Evolutionary conservation across 2,797 vertebrate species (phyloP), one percentile per base, ranked within the genome.

Genomic region (Discoglossus pictus): DNA sequence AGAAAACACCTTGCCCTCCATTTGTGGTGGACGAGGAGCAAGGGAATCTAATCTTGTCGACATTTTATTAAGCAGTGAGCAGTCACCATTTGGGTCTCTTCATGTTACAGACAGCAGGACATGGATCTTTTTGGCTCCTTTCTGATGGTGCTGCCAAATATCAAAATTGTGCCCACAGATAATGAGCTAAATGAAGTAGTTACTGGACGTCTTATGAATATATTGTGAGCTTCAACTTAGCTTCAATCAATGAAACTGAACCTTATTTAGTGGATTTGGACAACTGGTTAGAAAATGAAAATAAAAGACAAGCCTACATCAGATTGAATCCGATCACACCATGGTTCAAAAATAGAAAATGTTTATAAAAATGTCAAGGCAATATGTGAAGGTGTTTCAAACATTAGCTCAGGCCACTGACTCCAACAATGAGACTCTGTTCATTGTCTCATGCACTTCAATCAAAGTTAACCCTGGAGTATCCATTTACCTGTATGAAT

Each of bases 401-500:
- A 46, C 61, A 1, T 81, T 83, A 39, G 60, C 65, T 44, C 2
- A 58, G 2, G 62, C 56, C 12, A 81, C 81, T 24, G 35, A 13
- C 38, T 18, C 31, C 10, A 31, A 31, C 12, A 40, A 18, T 2
- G 67, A 47, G 7, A 61, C 53, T 17, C 69, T 53, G n/a, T 79
- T 80, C 6, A 62, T 73, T 48, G 73, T 81, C 21, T 58, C 74
- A 36, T 77, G 75, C 17, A 50, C 73, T 12, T 47, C 48, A 23
- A 58, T 73, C 35, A 23, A 65, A 11, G 16, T 15, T 7, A 56
- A 48, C 13, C 64, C 53, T 1, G 73, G 73, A 1, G 62, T 76
- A 21, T 73, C 75, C 8, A 63, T 81, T 48, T 61, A 75, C 54
- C 71, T 78, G 23, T 79, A 65, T 50, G 62, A 68, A 63, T 59